Evolutionary conservation across 2,888 invertebrate genomes (phyloP).

Genomic region (Pandemis corylana): DNA sequence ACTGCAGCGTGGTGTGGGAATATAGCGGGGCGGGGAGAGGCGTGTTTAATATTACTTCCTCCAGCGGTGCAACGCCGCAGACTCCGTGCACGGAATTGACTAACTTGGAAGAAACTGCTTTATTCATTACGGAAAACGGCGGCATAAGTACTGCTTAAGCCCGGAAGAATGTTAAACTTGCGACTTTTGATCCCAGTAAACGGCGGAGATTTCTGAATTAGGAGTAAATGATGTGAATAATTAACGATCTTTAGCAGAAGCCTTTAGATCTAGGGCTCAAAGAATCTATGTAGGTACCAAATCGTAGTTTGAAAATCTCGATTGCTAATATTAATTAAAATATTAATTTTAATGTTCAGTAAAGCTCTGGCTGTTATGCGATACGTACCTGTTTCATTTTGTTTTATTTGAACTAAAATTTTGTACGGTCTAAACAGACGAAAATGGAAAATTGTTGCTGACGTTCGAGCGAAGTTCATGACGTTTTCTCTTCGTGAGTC

Average conservation of each 20-base stretch:
- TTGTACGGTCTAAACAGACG: no score
- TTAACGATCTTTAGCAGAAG: conserved; percentile 23
- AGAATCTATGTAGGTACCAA: not conserved
- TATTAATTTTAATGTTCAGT: not conserved
- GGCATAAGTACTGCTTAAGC: conserved; percentile 32
- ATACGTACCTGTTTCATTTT: not conserved
- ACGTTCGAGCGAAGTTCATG: not conserved
- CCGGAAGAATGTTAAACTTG: conserved; percentile 39
- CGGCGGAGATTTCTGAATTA: conserved; percentile 23
- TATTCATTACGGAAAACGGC: conserved; percentile 41
- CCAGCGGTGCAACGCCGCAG: conserved; percentile 41
- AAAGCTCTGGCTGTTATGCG: not conserved
- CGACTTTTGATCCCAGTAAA: conserved; percentile 35
- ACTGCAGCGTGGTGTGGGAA: conserved; percentile 43
- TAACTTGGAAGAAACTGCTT: conserved; percentile 42
- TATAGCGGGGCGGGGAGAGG: conserved; percentile 45
- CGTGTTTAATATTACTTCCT: conserved; percentile 47
- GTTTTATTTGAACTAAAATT: not conserved
- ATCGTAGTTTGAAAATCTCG: no score
- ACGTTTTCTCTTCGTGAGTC: not conserved
- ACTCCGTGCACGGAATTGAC: conserved; percentile 40
- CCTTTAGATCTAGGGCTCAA: conserved; percentile 7
- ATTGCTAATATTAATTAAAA: no score
- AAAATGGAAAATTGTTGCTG: not conserved
- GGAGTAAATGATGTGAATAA: conserved; percentile 39